Percentiles rank a stretch among this genome's conserved stretches.
phyloP scores from a whole-genome alignment of 1,140 invertebrate genomes.

The Pseudachorutes palmiensis region DNA sequence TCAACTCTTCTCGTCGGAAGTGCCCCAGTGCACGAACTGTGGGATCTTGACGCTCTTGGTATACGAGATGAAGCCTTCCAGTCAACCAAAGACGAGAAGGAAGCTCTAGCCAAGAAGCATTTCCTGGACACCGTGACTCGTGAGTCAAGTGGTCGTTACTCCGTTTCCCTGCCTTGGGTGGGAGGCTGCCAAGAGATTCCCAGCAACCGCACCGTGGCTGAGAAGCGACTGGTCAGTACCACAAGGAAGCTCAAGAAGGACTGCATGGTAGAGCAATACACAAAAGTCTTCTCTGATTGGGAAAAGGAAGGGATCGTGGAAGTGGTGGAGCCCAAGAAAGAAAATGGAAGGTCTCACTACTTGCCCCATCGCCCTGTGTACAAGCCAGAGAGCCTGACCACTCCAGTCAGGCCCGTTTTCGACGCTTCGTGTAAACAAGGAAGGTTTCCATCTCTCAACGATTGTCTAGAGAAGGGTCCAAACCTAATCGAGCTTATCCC shows the following conservation, averaged over 20 bases:
- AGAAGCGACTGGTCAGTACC: constrained; percentile 11
- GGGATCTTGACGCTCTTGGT: constrained; percentile 40
- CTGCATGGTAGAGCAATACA: background rate
- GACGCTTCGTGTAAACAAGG: constrained; percentile 37
- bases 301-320: constrained; percentile 32
- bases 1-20: constrained; percentile 33
- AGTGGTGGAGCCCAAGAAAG: background rate
- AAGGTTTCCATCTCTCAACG: constrained; percentile 40
- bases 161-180: constrained; percentile 19
- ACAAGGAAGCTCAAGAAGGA: constrained; percentile 15
- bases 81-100: constrained; percentile 6
- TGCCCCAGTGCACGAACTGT: constrained; percentile 39
- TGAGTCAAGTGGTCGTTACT: constrained; percentile 2
- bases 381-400: constrained; percentile 30
- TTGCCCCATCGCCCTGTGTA: constrained; percentile 34
- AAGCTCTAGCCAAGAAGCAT: background rate
- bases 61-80: constrained; percentile 11
- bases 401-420: constrained; percentile 37
- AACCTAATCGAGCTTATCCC: constrained; percentile 44
- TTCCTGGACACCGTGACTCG: constrained; percentile 7
- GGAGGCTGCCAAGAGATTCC: constrained; percentile 11
- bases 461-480: constrained; percentile 42
- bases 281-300: constrained; percentile 23
- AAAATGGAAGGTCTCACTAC: constrained; percentile 17
- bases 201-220: constrained; percentile 3